phyloP scores from a whole-genome alignment of 2,888 invertebrate species.

The Anticlea derivata region DNA sequence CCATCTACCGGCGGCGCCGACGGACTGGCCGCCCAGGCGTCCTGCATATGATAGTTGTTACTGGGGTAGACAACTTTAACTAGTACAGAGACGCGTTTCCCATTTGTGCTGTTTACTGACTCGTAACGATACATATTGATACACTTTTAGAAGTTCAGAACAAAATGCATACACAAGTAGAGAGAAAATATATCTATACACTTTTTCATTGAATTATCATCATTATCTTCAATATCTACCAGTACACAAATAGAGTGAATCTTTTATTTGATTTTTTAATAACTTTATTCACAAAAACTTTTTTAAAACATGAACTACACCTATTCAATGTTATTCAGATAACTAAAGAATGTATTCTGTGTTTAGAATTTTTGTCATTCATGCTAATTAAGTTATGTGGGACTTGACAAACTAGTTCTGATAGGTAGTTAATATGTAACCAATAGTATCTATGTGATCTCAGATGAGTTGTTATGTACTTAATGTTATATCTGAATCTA shows the following conservation, averaged over 20 bases:
- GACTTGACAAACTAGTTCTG: conserved; percentile 22
- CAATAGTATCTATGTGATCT: neutral
- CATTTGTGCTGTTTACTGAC: conserved; percentile 20
- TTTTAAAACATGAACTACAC: neutral
- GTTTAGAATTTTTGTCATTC: conserved; percentile 16
- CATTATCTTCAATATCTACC: too few species aligned
- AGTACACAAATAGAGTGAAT: neutral
- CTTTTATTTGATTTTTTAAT: too few species aligned
- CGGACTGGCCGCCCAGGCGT: conserved; percentile 69
- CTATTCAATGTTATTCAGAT: neutral
- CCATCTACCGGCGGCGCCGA: conserved; percentile 76
- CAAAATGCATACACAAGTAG: too few species aligned
- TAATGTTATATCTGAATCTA: too few species aligned
- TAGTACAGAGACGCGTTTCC: conserved; percentile 5
- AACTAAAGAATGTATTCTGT: conserved; percentile 8
- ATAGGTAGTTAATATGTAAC: neutral
- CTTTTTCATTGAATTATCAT: too few species aligned
- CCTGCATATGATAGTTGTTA: conserved; percentile 39
- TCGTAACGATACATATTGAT: conserved; percentile 20
- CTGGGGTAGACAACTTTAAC: conserved; percentile 11
- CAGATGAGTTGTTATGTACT: too few species aligned
- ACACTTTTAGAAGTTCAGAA: neutral
- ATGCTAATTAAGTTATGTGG: conserved; percentile 24
- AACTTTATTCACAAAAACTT: too few species aligned
- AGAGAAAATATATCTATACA: too few species aligned